Evolutionary conservation across 1,140 invertebrate genomes (phyloP).

Genomic region (Gryllus bimaculatus): DNA sequence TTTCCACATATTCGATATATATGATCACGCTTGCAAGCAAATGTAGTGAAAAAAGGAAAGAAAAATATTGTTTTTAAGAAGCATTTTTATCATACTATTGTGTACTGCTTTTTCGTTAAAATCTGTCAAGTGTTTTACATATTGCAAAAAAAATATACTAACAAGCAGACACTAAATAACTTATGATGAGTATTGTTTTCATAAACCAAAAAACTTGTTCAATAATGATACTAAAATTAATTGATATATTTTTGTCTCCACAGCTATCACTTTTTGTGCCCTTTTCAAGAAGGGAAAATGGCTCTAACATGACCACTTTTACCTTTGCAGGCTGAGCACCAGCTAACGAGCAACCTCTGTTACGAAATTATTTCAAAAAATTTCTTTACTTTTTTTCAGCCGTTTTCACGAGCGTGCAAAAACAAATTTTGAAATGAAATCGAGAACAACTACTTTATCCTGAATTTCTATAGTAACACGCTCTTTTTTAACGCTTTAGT

Average conservation of each 20-base stretch:
- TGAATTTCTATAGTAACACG: too few species aligned
- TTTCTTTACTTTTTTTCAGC: too few species aligned
- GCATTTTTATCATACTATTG: background rate
- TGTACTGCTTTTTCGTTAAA: constrained; percentile 1
- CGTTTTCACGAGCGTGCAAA: too few species aligned
- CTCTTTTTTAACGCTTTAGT: too few species aligned
- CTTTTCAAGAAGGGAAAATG: background rate
- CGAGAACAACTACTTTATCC: too few species aligned
- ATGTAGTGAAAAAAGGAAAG: background rate
- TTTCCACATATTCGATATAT: background rate
- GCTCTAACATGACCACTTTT: too few species aligned
- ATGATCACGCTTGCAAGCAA: background rate
- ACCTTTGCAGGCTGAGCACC: too few species aligned
- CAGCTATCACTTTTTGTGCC: background rate
- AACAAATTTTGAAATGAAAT: too few species aligned
- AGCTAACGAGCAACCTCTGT: too few species aligned
- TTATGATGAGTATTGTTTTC: background rate
- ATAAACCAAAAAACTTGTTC: background rate
- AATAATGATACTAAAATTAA: background rate
- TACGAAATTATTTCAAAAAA: too few species aligned
- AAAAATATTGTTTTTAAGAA: background rate
- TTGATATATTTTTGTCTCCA: background rate
- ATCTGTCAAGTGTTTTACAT: background rate
- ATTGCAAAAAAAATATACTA: background rate
- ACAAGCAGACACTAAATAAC: background rate